Conservation (phyloP, 2,888 invertebrate species). For the Clostera curtula region DNA sequence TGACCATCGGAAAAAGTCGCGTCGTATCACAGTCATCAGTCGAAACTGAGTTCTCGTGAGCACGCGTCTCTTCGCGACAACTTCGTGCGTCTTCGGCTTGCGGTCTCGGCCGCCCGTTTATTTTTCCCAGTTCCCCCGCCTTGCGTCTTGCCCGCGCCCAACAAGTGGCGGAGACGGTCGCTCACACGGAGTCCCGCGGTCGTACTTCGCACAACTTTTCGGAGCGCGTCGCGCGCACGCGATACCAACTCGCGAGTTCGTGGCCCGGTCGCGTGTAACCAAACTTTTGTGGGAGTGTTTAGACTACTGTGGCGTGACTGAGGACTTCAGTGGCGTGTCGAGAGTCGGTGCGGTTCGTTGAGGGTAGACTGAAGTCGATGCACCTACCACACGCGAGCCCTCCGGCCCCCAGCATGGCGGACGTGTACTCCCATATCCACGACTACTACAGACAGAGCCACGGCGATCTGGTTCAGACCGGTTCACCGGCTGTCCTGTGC, state of each 20-base stretch:
- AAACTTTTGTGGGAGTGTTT: slow-evolving; percentile 56
- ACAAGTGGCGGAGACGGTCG: slow-evolving; percentile 63
- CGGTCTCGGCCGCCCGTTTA: slow-evolving; percentile 58
- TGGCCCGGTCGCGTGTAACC: slow-evolving; percentile 43
- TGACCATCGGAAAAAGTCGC: slow-evolving; percentile 77
- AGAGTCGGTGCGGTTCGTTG: slow-evolving; percentile 40
- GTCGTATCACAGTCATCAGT: slow-evolving; percentile 76
- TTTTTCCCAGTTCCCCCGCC: slow-evolving; percentile 64
- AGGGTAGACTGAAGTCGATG: slow-evolving; percentile 73
- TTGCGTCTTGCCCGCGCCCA: slow-evolving; percentile 67
- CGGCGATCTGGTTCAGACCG: slow-evolving; percentile 95
- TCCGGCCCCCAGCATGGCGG: slow-evolving; percentile 79
- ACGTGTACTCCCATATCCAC: slow-evolving; percentile 83
- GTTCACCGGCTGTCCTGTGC: slow-evolving; percentile 96
- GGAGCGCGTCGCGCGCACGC: slow-evolving; percentile 56
- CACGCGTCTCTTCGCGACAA: slow-evolving; percentile 61
- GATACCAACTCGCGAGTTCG: slow-evolving; percentile 36
- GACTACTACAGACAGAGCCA: slow-evolving; percentile 91
- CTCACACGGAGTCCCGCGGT: slow-evolving; percentile 61
- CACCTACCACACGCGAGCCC: slow-evolving; percentile 78
- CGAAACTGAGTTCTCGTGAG: slow-evolving; percentile 69
- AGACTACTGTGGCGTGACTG: slow-evolving; percentile 50
- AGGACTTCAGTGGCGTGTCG: slow-evolving; percentile 61
- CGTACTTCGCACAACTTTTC: slow-evolving; percentile 64
- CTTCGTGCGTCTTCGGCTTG: slow-evolving; percentile 72